These are phyloP conservation scores for Aphaenogaster ashmeadi DNA, from an alignment of 1,140 invertebrate species.

Conservation along the genomic window DNA sequence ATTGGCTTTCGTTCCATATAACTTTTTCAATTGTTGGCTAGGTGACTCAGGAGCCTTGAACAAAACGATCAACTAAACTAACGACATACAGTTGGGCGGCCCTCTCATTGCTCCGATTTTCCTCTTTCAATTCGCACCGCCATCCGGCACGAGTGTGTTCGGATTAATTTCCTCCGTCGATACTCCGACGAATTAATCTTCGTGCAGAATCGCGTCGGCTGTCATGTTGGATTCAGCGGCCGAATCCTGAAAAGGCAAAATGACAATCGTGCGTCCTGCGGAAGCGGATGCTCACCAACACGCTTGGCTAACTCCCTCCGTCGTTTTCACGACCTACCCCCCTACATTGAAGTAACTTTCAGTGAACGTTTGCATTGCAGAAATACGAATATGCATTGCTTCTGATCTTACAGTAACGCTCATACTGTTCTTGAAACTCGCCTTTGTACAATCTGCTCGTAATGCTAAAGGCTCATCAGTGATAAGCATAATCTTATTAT, in stretches of 20 bases:
- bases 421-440: neutral
- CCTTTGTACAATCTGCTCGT: neutral
- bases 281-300: conserved; percentile 84
- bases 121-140: conserved; percentile 6
- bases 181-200: conserved; percentile 6
- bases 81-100: neutral
- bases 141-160: neutral
- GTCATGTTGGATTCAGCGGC: conserved; percentile 5
- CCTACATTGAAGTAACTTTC: conserved; percentile 25
- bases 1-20: neutral
- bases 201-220: neutral
- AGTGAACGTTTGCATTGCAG: conserved; percentile 52
- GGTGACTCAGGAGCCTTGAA: conserved; percentile 54
- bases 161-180: conserved; percentile 44
- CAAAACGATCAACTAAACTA: conserved; percentile 41
- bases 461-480: neutral
- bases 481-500: conserved; percentile 25
- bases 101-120: conserved; percentile 40
- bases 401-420: neutral
- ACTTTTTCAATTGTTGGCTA: conserved; percentile 20
- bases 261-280: conserved; percentile 84
- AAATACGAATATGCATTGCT: neutral
- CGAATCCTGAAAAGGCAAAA: conserved; percentile 61
- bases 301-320: conserved; percentile 83
- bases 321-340: conserved; percentile 45